Conservation (phyloP, 2,888 invertebrate species). For the Polyommatus iphigenia region DNA sequence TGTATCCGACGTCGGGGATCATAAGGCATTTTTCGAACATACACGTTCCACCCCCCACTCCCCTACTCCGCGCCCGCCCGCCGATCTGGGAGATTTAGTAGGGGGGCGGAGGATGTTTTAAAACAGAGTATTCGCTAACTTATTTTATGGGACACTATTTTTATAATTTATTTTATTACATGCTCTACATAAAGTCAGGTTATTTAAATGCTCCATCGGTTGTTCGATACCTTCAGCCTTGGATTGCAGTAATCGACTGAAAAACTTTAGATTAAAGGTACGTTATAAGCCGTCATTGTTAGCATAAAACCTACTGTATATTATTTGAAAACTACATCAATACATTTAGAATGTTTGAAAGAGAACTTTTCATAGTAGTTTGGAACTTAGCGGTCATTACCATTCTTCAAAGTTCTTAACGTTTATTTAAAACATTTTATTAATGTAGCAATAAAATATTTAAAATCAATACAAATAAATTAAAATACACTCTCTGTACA, state of each 20-base stretch:
- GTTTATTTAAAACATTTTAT: too few species aligned
- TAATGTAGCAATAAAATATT: background rate
- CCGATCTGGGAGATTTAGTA: slow-evolving; percentile 66
- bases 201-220: background rate
- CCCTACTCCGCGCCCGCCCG: slow-evolving; percentile 47
- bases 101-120: slow-evolving; percentile 37
- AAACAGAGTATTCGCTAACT: slow-evolving; percentile 50
- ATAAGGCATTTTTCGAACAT: slow-evolving; percentile 79
- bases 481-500: slow-evolving; percentile 36
- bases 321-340: too few species aligned
- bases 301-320: too few species aligned
- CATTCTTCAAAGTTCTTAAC: too few species aligned
- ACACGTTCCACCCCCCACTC: slow-evolving; percentile 55
- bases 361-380: too few species aligned
- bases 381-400: too few species aligned
- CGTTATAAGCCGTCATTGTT: too few species aligned
- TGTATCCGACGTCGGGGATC: slow-evolving; percentile 55
- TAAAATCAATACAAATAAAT: background rate
- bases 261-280: too few species aligned
- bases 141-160: slow-evolving; percentile 24
- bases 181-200: background rate
- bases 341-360: too few species aligned
- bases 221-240: background rate
- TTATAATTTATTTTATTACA: background rate
- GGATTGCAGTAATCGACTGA: background rate